Conservation (phyloP, 1,140 invertebrate genomes). For the Nebria ingens region DNA sequence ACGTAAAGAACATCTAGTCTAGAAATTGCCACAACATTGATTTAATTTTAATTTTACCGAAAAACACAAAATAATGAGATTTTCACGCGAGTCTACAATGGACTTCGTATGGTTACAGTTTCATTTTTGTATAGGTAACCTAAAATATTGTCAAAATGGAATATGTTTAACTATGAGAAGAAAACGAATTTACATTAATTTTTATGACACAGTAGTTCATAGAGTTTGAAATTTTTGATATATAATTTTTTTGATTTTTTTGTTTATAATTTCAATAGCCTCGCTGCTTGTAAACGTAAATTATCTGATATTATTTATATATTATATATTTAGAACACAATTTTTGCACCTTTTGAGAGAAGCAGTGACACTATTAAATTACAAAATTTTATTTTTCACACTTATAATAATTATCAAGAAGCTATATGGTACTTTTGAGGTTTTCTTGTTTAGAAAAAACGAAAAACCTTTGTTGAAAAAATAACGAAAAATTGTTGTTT, state of each 20-base stretch:
- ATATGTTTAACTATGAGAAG: constrained; percentile 20
- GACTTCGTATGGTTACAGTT: too few species aligned
- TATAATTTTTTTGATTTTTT: constrained; percentile 11
- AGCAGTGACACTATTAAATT: constrained; percentile 8
- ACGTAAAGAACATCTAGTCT: background rate
- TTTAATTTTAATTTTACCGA: background rate
- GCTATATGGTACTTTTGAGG: constrained; percentile 6
- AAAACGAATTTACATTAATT: background rate
- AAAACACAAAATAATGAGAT: too few species aligned
- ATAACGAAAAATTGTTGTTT: background rate
- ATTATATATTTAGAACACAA: constrained; percentile 8
- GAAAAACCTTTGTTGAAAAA: background rate
- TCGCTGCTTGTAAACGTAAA: background rate
- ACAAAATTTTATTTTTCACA: background rate
- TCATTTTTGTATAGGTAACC: too few species aligned
- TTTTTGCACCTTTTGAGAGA: constrained; percentile 8
- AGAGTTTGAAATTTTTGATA: constrained; percentile 2
- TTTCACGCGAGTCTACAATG: too few species aligned
- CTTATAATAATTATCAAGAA: constrained; percentile 4
- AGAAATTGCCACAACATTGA: background rate
- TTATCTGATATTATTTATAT: background rate
- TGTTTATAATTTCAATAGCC: constrained; percentile 10
- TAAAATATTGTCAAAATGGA: constrained; percentile 34
- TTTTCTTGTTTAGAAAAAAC: constrained; percentile 1
- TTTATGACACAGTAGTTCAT: constrained; percentile 8